Conservation (phyloP, 2,888 invertebrate species). For the Microplitis deprimator region DNA sequence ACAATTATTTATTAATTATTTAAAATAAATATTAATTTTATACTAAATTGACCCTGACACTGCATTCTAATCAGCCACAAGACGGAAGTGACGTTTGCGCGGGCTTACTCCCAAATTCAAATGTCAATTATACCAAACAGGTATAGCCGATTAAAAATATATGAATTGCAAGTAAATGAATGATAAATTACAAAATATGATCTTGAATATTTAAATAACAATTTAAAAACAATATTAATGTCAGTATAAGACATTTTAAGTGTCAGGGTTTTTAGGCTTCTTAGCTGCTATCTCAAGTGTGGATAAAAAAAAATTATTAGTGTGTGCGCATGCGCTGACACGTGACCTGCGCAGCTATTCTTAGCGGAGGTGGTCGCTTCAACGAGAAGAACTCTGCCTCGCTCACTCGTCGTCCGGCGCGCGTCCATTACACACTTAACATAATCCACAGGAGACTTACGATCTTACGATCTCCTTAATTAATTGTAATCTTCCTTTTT, state of each 20-base stretch:
- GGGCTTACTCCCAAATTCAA: conserved; percentile 25
- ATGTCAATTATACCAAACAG: neutral
- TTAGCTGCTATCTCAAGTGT: conserved; percentile 46
- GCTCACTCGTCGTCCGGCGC: conserved; percentile 74
- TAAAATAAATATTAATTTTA: neutral
- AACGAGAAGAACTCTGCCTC: conserved; percentile 64
- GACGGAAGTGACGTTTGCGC: conserved; percentile 44
- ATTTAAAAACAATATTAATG: conserved; percentile 54
- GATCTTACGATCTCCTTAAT: conserved; percentile 60
- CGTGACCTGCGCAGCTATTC: conserved; percentile 70
- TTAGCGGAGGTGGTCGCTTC: conserved; percentile 65
- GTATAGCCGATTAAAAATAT: conserved; percentile 28
- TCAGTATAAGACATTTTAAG: conserved; percentile 47
- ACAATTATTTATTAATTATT: conserved; percentile 5
- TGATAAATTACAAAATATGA: conserved; percentile 13
- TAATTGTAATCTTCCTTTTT: conserved; percentile 58
- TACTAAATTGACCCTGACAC: conserved; percentile 44
- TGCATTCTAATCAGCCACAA: conserved; percentile 30
- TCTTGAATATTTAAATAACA: conserved; percentile 41
- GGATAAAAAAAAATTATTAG: conserved; percentile 40
- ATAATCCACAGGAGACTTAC: conserved; percentile 29
- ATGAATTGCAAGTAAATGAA: neutral
- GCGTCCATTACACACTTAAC: conserved; percentile 70
- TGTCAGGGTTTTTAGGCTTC: conserved; percentile 58
- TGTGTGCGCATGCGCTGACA: conserved; percentile 62